Conservation (phyloP, 2,888 invertebrate species). For the Perizoma affinitatum region DNA sequence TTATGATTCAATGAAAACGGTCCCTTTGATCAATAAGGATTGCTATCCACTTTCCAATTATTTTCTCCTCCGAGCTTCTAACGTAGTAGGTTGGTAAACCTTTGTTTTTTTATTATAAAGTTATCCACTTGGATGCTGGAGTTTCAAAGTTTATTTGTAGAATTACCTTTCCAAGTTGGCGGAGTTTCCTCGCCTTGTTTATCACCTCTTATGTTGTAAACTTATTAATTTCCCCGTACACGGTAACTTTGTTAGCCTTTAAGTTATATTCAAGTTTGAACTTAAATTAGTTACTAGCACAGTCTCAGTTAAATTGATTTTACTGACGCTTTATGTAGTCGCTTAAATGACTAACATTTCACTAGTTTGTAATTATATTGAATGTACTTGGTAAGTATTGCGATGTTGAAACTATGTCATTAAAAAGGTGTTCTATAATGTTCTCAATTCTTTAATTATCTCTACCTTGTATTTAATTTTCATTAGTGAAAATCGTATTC, state of each 20-base stretch:
- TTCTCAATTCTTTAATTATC: neutral
- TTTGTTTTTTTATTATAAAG: constrained; percentile 30
- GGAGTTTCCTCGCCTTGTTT: constrained; percentile 33
- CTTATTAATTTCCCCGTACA: constrained; percentile 39
- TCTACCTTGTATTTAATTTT: neutral
- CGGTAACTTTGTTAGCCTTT: constrained; percentile 26
- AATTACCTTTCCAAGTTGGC: constrained; percentile 32
- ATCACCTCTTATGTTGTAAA: constrained; percentile 37
- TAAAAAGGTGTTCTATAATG: neutral
- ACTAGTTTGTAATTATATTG: constrained; percentile 11
- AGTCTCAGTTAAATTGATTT: constrained; percentile 27
- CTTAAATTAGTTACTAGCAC: constrained; percentile 28
- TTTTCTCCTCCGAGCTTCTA: constrained; percentile 11
- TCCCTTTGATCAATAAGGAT: constrained; percentile 4
- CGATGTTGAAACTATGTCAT: constrained; percentile 2
- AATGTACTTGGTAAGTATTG: constrained; percentile 18
- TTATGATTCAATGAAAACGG: constrained; percentile 10
- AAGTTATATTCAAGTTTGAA: constrained; percentile 33
- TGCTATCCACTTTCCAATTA: constrained; percentile 27
- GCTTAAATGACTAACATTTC: constrained; percentile 19
- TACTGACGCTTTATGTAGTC: constrained; percentile 17
- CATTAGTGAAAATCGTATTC: neutral
- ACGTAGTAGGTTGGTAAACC: too few species aligned
- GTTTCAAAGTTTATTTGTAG: constrained; percentile 32
- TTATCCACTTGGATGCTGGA: constrained; percentile 23